These are phyloP conservation scores for Gymnorhina tibicen DNA, from an alignment of 2,113 vertebrate species.

Conservation along the genomic window DNA sequence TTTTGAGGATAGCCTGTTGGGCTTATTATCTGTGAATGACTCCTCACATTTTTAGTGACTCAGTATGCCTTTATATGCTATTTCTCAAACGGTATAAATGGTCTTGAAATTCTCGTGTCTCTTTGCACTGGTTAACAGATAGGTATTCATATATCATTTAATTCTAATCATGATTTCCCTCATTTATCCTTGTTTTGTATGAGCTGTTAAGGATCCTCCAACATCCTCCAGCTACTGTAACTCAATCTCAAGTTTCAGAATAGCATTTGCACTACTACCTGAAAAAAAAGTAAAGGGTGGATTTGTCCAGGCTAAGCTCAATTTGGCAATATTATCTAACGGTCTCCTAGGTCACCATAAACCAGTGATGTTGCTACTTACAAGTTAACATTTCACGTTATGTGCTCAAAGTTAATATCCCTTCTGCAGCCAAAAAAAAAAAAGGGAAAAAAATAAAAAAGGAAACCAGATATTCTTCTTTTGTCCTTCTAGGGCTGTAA, in stretches of 20 bases:
- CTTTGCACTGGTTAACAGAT: neutral
- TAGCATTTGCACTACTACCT: neutral
- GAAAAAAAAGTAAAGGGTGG: neutral
- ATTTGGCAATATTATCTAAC: neutral
- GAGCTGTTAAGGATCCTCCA: neutral
- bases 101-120: neutral
- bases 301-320: neutral
- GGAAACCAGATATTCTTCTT: neutral
- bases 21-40: neutral
- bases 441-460: neutral
- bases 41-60: neutral
- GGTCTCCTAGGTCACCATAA: neutral
- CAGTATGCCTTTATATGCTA: neutral
- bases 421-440: neutral
- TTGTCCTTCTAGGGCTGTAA: constrained; percentile 47
- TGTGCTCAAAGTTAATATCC: neutral
- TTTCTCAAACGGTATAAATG: neutral
- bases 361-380: neutral
- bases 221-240: neutral
- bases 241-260: neutral
- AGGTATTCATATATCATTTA: neutral
- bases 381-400: neutral
- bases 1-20: neutral
- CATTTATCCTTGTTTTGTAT: neutral
- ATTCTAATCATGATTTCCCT: neutral